A percentile compares a stretch with the other conserved stretches of the same genome.
phyloP scores from a whole-genome alignment of 2,113 vertebrate genomes.

The Hippocampus comes region DNA sequence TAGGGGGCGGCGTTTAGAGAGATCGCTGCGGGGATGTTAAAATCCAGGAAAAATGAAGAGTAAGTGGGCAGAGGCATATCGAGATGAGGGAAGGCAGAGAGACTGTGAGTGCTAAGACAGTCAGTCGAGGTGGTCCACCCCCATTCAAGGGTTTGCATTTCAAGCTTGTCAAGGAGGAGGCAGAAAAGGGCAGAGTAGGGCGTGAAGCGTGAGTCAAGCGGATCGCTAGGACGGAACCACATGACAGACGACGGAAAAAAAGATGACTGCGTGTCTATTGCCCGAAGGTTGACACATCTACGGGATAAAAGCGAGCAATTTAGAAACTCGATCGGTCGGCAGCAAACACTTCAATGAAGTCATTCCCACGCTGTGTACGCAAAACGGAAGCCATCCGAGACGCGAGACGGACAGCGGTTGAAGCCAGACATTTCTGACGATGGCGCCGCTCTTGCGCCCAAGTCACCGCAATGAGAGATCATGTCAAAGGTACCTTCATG shows the following conservation, averaged over 20 bases:
- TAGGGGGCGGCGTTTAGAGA: constrained; percentile 18
- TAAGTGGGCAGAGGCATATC: constrained; percentile 20
- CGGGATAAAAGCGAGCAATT: background rate
- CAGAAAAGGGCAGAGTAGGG: background rate
- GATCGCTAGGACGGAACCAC: background rate
- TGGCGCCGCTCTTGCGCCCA: background rate
- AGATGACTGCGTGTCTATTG: background rate
- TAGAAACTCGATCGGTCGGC: constrained; percentile 8
- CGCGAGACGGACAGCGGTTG: background rate
- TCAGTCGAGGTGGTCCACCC: background rate
- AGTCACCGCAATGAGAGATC: background rate
- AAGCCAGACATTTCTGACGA: constrained; percentile 26
- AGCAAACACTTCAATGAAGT: constrained; percentile 38
- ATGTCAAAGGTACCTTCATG: constrained; percentile 69
- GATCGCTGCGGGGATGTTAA: constrained; percentile 14
- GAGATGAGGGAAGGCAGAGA: constrained; percentile 9
- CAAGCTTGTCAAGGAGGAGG: background rate
- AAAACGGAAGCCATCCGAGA: background rate
- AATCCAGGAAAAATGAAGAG: constrained; percentile 32
- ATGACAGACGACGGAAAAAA: background rate
- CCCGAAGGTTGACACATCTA: background rate
- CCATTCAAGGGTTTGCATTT: constrained; percentile 4
- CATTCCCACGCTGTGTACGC: constrained; percentile 33
- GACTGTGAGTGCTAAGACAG: background rate
- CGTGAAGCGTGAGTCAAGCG: background rate